Percentiles rank a stretch among this genome's conserved stretches.
phyloP scores from a whole-genome alignment of 2,888 invertebrate genomes.

The Agonopterix alstromeriana region DNA sequence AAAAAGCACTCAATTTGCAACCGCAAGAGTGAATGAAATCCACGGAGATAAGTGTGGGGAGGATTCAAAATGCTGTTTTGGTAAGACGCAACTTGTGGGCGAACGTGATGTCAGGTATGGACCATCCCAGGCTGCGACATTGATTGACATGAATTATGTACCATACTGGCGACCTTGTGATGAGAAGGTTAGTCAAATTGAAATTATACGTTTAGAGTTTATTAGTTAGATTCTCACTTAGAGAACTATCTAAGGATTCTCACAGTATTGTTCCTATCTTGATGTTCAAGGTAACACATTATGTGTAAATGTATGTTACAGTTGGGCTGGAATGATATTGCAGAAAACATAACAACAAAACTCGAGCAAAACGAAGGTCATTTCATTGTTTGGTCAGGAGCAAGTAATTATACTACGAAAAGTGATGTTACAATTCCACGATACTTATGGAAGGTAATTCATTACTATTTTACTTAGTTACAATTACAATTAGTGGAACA shows the following conservation, averaged over 20 bases:
- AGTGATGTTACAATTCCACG: neutral
- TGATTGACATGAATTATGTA: neutral
- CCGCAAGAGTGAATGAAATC: too few relatives aligned
- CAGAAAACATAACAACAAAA: too few relatives aligned
- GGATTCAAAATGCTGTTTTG: neutral
- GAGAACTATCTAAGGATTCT: too few relatives aligned
- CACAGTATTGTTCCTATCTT: too few relatives aligned
- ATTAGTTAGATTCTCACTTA: too few relatives aligned
- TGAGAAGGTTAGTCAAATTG: too few relatives aligned
- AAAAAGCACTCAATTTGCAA: neutral
- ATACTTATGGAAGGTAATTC: neutral
- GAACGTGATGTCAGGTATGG: neutral
- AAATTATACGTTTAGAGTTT: too few relatives aligned
- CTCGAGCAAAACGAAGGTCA: too few relatives aligned
- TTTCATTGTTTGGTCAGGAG: neutral
- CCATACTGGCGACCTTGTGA: constrained; percentile 2
- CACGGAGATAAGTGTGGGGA: neutral
- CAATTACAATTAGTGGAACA: neutral
- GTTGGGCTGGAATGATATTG: too few relatives aligned
- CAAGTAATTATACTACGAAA: neutral
- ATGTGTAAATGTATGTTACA: too few relatives aligned
- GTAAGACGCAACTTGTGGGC: neutral
- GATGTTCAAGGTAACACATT: too few relatives aligned
- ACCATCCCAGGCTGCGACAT: neutral
- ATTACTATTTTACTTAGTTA: neutral